Evolutionary conservation across 2,113 vertebrate genomes (phyloP).

Genomic region (Gracilinanus agilis): DNA sequence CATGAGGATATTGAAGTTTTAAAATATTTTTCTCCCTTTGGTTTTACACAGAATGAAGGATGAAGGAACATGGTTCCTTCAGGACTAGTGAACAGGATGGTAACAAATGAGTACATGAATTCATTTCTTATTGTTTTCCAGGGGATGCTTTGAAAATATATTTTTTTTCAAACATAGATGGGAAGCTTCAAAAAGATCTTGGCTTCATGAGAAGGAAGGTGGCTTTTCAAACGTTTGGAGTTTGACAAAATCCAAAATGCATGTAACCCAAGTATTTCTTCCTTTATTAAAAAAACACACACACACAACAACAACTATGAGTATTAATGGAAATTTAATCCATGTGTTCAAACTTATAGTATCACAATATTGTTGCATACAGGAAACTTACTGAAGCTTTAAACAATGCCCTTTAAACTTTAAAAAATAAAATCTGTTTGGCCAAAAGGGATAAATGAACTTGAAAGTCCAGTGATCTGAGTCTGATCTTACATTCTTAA

Average conservation of each 20-base stretch:
- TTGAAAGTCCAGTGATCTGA: conserved; percentile 1
- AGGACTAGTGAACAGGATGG: not conserved
- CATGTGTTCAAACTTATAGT: conserved; percentile 36
- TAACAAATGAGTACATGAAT: not conserved
- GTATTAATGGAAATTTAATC: conserved; percentile 29
- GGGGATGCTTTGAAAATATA: conserved; percentile 18
- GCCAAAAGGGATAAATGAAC: not conserved
- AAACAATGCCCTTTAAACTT: conserved; percentile 41
- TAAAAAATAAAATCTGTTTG: conserved; percentile 34
- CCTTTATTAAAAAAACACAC: conserved; percentile 46
- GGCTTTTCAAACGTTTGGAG: conserved; percentile 27
- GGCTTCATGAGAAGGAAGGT: conserved; percentile 31
- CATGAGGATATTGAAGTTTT: not conserved
- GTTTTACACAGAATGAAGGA: not conserved
- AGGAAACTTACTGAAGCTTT: conserved; percentile 33
- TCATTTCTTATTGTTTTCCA: conserved; percentile 39
- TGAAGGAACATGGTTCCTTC: not conserved
- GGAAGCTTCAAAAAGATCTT: conserved; percentile 12
- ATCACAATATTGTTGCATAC: not conserved
- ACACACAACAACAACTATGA: not conserved
- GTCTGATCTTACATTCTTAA: conserved; percentile 44
- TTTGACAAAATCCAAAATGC: conserved; percentile 27
- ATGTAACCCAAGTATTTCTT: not conserved
- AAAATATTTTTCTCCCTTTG: conserved; percentile 27
- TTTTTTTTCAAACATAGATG: not conserved